Conservation (phyloP, 2,888 invertebrate species). For the Leuctra nigra region DNA sequence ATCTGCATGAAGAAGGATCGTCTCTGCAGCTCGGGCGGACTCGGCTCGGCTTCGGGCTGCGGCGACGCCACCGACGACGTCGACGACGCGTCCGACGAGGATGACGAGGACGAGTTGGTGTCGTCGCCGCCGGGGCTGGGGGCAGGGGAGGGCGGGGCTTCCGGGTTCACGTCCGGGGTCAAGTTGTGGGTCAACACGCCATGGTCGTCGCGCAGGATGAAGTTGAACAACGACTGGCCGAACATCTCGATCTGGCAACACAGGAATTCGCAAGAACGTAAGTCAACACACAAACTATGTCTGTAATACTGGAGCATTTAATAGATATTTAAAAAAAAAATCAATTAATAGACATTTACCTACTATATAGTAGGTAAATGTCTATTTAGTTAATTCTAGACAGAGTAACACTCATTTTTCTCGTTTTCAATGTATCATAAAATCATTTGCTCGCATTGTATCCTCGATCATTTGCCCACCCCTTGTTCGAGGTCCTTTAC, state of each 20-base stretch:
- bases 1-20: conserved; percentile 44
- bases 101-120: conserved; percentile 37
- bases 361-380: too few relatives aligned
- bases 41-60: background rate
- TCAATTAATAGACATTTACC: too few relatives aligned
- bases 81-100: conserved; percentile 32
- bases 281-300: too few relatives aligned
- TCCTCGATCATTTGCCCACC: too few relatives aligned
- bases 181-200: conserved; percentile 61
- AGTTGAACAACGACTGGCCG: conserved; percentile 72
- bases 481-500: too few relatives aligned
- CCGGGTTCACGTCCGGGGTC: conserved; percentile 38
- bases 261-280: too few relatives aligned
- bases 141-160: conserved; percentile 33
- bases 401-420: too few relatives aligned
- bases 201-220: conserved; percentile 74
- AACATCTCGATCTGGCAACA: conserved; percentile 66
- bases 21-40: conserved; percentile 35
- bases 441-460: too few relatives aligned
- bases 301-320: too few relatives aligned
- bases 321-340: too few relatives aligned
- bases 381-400: too few relatives aligned
- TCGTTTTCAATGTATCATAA: too few relatives aligned
- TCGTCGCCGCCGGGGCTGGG: conserved; percentile 42
- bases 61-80: conserved; percentile 1